phyloP scores from a whole-genome alignment of 2,797 vertebrate species.

The Anguilla anguilla region DNA sequence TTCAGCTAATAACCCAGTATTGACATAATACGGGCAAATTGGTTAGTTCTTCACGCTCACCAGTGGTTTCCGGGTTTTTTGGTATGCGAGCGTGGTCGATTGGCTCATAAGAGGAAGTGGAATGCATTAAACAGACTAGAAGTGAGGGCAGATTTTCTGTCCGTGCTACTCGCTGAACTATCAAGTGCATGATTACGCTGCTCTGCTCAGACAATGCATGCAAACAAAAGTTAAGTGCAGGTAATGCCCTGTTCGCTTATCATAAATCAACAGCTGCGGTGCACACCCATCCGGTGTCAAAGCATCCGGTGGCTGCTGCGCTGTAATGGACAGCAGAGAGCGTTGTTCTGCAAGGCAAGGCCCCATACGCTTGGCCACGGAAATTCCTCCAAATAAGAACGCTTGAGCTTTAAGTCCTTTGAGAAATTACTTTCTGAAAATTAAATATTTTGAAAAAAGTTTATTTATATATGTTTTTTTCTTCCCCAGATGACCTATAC shows the following conservation, averaged over 20 bases:
- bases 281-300: not conserved
- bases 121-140: not conserved
- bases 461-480: too few relatives aligned
- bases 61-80: not conserved
- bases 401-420: not conserved
- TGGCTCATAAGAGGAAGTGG: not conserved
- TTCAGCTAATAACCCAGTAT: not conserved
- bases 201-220: not conserved
- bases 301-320: not conserved
- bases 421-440: too few relatives aligned
- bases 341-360: not conserved
- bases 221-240: not conserved
- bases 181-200: not conserved
- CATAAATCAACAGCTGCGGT: not conserved
- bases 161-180: not conserved
- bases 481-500: too few relatives aligned
- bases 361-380: not conserved
- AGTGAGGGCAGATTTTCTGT: not conserved
- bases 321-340: not conserved
- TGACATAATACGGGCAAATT: not conserved
- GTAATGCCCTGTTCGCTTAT: not conserved
- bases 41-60: not conserved
- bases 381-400: not conserved
- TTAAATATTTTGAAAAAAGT: too few relatives aligned
- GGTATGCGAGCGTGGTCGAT: not conserved